A percentile compares a stretch with the other conserved stretches of the same genome.
Evolutionary conservation across 1,140 invertebrate genomes (phyloP).

Genomic region (Tetraneura akinire): DNA sequence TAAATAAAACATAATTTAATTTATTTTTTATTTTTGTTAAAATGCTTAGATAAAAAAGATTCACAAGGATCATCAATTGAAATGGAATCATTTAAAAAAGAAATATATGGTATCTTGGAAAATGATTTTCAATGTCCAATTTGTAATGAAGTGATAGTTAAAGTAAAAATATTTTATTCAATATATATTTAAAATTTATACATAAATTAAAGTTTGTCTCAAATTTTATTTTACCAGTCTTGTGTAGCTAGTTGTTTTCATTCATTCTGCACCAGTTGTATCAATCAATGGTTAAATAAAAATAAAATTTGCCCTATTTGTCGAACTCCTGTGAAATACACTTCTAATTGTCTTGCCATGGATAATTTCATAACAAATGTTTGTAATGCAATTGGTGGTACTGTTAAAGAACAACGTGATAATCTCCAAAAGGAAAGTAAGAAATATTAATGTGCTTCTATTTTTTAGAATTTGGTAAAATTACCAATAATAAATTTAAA

Average conservation of each 20-base stretch:
- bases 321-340: constrained; percentile 61
- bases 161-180: constrained; percentile 3
- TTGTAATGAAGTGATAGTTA: constrained; percentile 25
- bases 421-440: constrained; percentile 44
- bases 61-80: neutral
- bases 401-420: constrained; percentile 37
- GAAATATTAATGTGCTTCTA: too few relatives aligned
- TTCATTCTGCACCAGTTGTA: constrained; percentile 76
- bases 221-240: constrained; percentile 59
- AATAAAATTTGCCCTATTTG: constrained; percentile 76
- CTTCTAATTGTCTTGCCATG: constrained; percentile 54
- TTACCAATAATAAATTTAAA: neutral
- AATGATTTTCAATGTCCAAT: constrained; percentile 36
- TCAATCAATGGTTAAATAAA: constrained; percentile 71
- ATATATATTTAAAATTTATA: neutral
- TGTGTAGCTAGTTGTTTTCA: constrained; percentile 77
- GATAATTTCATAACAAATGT: constrained; percentile 53
- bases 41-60: neutral
- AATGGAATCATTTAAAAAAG: neutral
- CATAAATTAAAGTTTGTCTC: neutral
- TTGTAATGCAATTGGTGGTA: constrained; percentile 44
- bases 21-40: neutral
- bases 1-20: neutral
- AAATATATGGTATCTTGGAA: constrained; percentile 18
- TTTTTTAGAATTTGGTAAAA: too few relatives aligned